phyloP scores from a whole-genome alignment of 2,113 vertebrate genomes.

The Lepus europaeus region DNA sequence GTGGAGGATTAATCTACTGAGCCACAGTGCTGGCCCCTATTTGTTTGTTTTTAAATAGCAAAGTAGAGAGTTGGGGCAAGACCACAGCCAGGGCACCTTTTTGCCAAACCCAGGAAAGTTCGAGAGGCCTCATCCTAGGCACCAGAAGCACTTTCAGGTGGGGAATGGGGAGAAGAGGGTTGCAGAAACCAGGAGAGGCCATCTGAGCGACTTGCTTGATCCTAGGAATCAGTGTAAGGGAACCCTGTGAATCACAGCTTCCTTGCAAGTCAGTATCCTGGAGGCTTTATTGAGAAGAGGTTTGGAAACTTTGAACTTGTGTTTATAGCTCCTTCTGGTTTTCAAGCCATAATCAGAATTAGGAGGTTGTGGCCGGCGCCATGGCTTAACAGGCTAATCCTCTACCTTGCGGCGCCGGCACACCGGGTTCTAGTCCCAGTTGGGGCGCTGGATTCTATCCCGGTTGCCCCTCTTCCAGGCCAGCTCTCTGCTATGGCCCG shows the following conservation, averaged over 20 bases:
- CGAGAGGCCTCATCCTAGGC: not conserved
- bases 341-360: not conserved
- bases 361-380: not conserved
- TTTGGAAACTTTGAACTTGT: conserved; percentile 20
- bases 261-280: not conserved
- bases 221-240: not conserved
- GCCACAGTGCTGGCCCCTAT: too few species aligned
- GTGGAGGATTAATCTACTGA: too few species aligned
- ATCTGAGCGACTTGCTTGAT: not conserved
- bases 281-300: not conserved
- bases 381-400: too few species aligned
- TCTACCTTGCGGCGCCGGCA: too few species aligned
- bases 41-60: too few species aligned
- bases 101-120: not conserved
- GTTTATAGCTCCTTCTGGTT: not conserved
- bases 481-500: too few species aligned
- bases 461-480: too few species aligned
- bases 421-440: too few species aligned
- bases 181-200: not conserved
- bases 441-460: too few species aligned
- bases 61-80: not conserved
- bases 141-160: not conserved
- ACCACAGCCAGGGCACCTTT: not conserved
- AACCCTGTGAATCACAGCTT: not conserved
- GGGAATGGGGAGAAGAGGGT: not conserved